Base-by-base conservation (phyloP, 2,888 invertebrate species). In the Apamea sordens region DNA sequence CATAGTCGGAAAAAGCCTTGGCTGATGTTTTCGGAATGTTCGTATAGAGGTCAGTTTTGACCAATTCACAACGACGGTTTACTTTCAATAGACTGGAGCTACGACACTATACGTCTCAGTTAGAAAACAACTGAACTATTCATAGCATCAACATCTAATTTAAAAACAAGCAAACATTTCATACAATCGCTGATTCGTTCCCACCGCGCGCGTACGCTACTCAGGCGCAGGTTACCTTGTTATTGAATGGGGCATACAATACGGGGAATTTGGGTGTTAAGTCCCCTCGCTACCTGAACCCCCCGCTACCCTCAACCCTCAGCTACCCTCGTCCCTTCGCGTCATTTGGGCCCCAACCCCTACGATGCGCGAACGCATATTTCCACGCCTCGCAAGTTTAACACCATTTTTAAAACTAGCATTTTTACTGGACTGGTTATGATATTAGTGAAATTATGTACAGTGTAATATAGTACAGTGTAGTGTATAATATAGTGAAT, bases 241-340 rank as follows among this genome's bases (percentile, higher is more conserved):
- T 92, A 91, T 92, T 92, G 88, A 92, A 92, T 90, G 89, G 86
- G 83, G 84, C 85, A 77, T 78, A 91, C 91, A 92, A 92, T 94
- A 94, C 93, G 89, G 90, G 90, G 95, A 95, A 94, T 94, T 94
- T 88, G 90, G 93, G 93, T 92, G 88, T 90, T 89, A 88, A 90
- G 92, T 92, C 93, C 95, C 94, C 92, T 89, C 86, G 91, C 94
- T 96, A 96, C 95, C 96, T 95, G 95, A 70, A 56, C 85, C 84
- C 90, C 88, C 83, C 86, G 78, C 83, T 73, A 82, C 88, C 89
- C 84, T 83, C 71, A 72, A 82, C 88, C 89, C 84, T 83, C 71
- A 72, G 56, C 79, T 74, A 81, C 83, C 88, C 87, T 85, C 85
- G 88, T 87, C 85, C 76, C 84, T 85, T 86, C 86, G 73, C 92